These are phyloP conservation scores for Phylloscopus whistleri DNA, from an alignment of 2,113 vertebrate genomes.

Conservation along the genomic window DNA sequence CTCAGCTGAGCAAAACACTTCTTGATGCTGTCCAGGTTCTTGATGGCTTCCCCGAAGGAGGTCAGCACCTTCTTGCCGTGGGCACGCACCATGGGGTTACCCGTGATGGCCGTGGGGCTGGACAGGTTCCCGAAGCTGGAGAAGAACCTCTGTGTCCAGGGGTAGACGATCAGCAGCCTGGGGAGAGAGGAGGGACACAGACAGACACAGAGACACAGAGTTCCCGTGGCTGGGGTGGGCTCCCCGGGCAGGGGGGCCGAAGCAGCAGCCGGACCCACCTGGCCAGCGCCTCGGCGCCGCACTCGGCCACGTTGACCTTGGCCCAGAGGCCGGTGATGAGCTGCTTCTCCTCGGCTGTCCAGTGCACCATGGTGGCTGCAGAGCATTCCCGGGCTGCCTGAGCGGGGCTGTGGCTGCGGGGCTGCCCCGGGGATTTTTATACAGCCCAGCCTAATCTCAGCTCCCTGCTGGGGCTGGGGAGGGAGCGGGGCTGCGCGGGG, in stretches of 20 bases:
- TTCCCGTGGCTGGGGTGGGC: fast-evolving
- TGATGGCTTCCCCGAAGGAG: conserved; percentile 74
- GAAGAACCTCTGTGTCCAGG: conserved; percentile 83
- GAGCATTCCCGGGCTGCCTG: not conserved
- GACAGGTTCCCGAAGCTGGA: conserved; percentile 80
- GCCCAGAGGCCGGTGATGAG: not conserved
- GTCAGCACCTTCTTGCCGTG: conserved; percentile 81
- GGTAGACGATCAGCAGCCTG: conserved; percentile 79
- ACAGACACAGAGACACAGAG: too few relatives aligned
- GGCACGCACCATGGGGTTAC: conserved; percentile 74
- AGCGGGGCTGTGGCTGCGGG: not conserved
- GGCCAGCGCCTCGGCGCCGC: conserved; percentile 62
- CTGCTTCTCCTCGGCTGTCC: conserved; percentile 52
- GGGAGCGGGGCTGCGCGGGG: not conserved
- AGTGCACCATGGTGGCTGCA: not conserved
- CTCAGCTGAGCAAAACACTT: conserved; percentile 73
- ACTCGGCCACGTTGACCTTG: not conserved
- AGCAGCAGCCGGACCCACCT: conserved; percentile 7
- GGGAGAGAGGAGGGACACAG: not conserved
- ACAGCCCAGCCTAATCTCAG: not conserved
- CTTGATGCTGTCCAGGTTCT: conserved; percentile 81
- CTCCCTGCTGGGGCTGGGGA: not conserved
- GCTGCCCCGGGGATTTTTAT: not conserved
- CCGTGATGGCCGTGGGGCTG: conserved; percentile 74
- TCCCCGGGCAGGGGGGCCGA: fast-evolving